Base-by-base conservation (phyloP, 2,797 vertebrate genomes). In the Peromyscus eremicus region DNA sequence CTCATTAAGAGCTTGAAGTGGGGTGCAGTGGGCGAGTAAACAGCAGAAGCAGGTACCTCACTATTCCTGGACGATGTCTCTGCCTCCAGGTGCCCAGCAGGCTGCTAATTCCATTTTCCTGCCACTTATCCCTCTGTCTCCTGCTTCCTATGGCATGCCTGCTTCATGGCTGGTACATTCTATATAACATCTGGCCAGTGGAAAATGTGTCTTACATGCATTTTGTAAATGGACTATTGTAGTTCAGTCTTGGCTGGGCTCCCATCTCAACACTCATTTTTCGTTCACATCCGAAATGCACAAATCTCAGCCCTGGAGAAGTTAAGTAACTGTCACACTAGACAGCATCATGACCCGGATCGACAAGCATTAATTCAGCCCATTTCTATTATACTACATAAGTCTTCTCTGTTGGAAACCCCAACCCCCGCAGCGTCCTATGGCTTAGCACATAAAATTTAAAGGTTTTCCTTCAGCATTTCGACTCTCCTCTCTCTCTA, bases 291-390 rank as follows among this genome's bases (percentile, higher is more conserved):
- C 32, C 9, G 32, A 64, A n/a, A 57, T 16, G 19, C n/a, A 73
- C 37, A 83, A 71, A 89, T 43, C 40, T 73, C 79, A 89, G 60
- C 34, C 85, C n/a, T 43, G 64, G 64, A 79, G 64, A 96, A 14
- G 86, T 64, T 91, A 49, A 95, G n/a, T 81, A 43, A 94, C 70
- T 92, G 86, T 12, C 92, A 93, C 14, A 23, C 46, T 49, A 84
- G 64, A 55, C 27, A 88, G 27, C 57, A 25, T n/a, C 62, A 85
- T 76, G 76, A 91, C 29, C 57, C 25, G n/a, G 57, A 43, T 94
- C 73, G 86, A 66, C 46, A 57, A 86, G 62, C 79, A 93, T 80
- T 93, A 66, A 94, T 85, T 80, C 70, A 40, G 46, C 86, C 37
- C 84, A 89, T 89, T 82, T 43, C 82, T 91, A 29, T 73, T 80